Evolutionary conservation across 2,113 vertebrate genomes (phyloP).

Genomic region (Odontesthes bonariensis): DNA sequence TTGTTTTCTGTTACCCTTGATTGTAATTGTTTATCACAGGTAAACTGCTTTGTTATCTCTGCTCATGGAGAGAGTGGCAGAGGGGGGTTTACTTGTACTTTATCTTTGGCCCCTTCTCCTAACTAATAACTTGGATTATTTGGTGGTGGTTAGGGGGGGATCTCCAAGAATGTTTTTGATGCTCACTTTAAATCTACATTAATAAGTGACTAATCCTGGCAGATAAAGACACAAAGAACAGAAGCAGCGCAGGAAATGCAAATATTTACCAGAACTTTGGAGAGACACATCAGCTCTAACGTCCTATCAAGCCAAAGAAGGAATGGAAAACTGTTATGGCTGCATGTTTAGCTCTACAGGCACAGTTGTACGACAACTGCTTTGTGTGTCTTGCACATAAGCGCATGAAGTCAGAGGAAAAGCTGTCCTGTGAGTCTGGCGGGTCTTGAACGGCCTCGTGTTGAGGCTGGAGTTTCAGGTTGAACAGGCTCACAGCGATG

Average conservation of each 20-base stretch:
- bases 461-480: slow-evolving; percentile 73
- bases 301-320: slow-evolving; percentile 71
- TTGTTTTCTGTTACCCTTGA: not conserved
- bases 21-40: not conserved
- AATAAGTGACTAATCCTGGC: slow-evolving; percentile 36
- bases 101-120: not conserved
- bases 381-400: slow-evolving; percentile 72
- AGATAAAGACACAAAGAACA: slow-evolving; percentile 68
- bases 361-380: slow-evolving; percentile 66
- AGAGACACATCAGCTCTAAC: slow-evolving; percentile 44
- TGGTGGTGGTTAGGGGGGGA: not conserved
- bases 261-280: slow-evolving; percentile 75
- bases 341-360: slow-evolving; percentile 62
- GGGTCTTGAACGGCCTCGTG: slow-evolving; percentile 44
- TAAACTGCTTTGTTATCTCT: not conserved
- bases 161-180: not conserved
- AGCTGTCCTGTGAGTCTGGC: slow-evolving; percentile 41
- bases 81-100: not conserved
- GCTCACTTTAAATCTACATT: slow-evolving; percentile 3
- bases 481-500: slow-evolving; percentile 62
- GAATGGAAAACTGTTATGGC: slow-evolving; percentile 70
- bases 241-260: slow-evolving; percentile 68
- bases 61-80: not conserved
- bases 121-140: not conserved
- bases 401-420: slow-evolving; percentile 31